Percentiles rank a stretch among this genome's conserved stretches.
These are phyloP conservation scores for Lithobates sylvaticus DNA, from an alignment of 2,797 vertebrate genomes.

Conservation along the genomic window DNA sequence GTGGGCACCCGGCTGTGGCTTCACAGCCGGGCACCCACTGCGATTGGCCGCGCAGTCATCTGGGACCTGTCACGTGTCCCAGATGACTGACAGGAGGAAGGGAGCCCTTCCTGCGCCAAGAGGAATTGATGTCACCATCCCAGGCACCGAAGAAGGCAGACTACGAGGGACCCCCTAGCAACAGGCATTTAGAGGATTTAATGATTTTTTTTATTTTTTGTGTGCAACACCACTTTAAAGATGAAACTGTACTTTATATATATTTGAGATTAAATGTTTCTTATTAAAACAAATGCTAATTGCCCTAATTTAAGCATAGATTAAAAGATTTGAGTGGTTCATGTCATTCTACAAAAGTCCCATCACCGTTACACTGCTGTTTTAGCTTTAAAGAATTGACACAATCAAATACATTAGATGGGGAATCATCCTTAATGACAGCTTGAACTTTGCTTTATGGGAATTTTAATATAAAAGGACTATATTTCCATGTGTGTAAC, in stretches of 20 bases:
- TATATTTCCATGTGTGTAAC: constrained; percentile 46
- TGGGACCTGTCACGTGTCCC: no score
- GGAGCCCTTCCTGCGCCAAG: no score
- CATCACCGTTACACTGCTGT: background rate
- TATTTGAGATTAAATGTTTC: constrained; percentile 1
- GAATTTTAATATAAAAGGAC: constrained; percentile 45
- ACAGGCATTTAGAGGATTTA: no score
- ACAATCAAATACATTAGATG: constrained; percentile 39
- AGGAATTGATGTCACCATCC: no score
- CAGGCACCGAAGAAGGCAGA: no score
- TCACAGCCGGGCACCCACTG: no score
- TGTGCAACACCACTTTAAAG: no score
- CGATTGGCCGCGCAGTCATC: no score
- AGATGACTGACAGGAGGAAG: no score
- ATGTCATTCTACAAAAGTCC: constrained; percentile 6
- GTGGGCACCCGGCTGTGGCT: no score
- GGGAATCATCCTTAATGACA: constrained; percentile 36
- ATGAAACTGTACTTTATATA: background rate
- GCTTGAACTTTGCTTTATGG: constrained; percentile 45
- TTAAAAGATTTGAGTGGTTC: background rate
- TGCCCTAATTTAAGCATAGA: background rate
- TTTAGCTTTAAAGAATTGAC: constrained; percentile 20
- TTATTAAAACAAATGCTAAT: constrained; percentile 3
- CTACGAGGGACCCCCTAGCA: no score
- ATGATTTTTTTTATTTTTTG: no score